Conservation (phyloP, 92 coral and sea anemone species). For the Nematostella vectensis region DNA sequence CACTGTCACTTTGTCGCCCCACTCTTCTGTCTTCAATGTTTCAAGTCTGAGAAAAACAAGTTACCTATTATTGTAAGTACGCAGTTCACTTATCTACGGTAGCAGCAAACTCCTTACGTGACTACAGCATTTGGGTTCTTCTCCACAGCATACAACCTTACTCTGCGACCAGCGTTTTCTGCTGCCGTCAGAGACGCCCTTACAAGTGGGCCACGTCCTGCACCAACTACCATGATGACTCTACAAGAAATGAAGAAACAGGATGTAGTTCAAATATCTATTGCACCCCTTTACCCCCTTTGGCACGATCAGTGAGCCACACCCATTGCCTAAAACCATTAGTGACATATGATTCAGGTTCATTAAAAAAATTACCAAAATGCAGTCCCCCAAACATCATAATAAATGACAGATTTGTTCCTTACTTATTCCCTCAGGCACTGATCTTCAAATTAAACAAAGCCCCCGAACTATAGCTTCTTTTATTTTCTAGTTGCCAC, state of each 20-base stretch:
- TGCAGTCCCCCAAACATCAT: too few species aligned
- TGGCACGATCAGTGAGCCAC: too few species aligned
- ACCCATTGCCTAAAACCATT: too few species aligned
- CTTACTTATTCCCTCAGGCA: too few species aligned
- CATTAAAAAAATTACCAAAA: too few species aligned
- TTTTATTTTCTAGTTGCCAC: too few species aligned
- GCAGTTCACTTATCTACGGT: neutral
- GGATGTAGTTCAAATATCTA: neutral
- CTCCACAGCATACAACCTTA: slow-evolving; percentile 89
- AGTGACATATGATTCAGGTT: too few species aligned
- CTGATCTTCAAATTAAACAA: too few species aligned
- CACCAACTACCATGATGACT: slow-evolving; percentile 96
- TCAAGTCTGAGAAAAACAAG: slow-evolving; percentile 46
- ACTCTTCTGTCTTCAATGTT: slow-evolving; percentile 81
- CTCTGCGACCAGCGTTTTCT: slow-evolving; percentile 67
- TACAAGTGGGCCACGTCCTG: slow-evolving; percentile 94
- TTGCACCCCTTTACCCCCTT: too few species aligned
- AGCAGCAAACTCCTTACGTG: slow-evolving; percentile 35
- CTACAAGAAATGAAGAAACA: slow-evolving; percentile 16
- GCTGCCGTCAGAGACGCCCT: slow-evolving; percentile 87
- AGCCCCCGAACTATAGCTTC: too few species aligned
- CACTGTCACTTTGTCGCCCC: slow-evolving; percentile 87
- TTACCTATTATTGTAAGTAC: neutral
- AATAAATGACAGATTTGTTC: too few species aligned
- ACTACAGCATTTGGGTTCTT: slow-evolving; percentile 96